A percentile compares a stretch with the other conserved stretches of the same genome.
These are phyloP conservation scores for Xerus rutilus DNA, from an alignment of 2,797 vertebrate genomes.

Conservation along the genomic window DNA sequence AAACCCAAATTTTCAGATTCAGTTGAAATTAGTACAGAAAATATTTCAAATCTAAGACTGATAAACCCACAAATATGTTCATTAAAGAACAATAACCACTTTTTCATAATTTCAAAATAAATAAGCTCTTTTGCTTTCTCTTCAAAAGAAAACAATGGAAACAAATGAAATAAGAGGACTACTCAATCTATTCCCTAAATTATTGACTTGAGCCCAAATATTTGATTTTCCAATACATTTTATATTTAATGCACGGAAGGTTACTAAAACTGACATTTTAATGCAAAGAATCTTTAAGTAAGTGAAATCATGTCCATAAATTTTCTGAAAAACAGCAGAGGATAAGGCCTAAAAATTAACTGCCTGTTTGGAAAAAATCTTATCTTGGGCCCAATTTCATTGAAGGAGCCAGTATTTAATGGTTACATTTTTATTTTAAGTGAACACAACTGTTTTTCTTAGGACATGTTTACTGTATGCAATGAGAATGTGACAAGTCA, in stretches of 20 bases:
- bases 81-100: constrained; percentile 25
- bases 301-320: background rate
- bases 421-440: constrained; percentile 23
- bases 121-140: constrained; percentile 1
- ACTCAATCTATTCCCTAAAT: background rate
- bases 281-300: constrained; percentile 22
- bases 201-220: constrained; percentile 46
- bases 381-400: background rate
- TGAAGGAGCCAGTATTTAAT: constrained; percentile 19
- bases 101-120: constrained; percentile 58
- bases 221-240: background rate
- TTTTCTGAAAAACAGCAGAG: constrained; percentile 51
- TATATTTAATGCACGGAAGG: background rate
- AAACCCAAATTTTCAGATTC: constrained; percentile 33
- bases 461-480: background rate
- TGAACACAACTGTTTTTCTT: constrained; percentile 32
- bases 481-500: constrained; percentile 43
- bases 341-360: constrained; percentile 39
- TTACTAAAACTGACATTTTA: constrained; percentile 54
- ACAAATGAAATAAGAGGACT: background rate
- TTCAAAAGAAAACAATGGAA: constrained; percentile 57
- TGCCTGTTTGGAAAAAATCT: constrained; percentile 27
- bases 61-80: background rate
- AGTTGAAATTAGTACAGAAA: constrained; percentile 45
- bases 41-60: constrained; percentile 53